phyloP scores from a whole-genome alignment of 2,797 vertebrate genomes.

The Meda fulgida region DNA sequence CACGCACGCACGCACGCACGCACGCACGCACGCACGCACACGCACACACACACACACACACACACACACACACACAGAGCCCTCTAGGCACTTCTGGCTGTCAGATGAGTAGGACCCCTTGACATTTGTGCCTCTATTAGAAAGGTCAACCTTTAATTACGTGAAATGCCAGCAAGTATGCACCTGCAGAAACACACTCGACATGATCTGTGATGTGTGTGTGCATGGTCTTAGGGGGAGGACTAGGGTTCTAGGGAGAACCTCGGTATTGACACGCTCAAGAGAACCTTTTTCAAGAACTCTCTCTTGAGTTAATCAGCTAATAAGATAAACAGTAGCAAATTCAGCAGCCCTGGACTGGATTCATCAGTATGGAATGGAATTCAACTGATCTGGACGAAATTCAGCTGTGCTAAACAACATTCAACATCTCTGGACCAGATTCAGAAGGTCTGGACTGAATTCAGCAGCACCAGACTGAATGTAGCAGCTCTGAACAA shows the following conservation, averaged over 20 bases:
- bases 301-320: background rate
- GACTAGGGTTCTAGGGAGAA: background rate
- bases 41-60: constrained; percentile 50
- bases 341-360: background rate
- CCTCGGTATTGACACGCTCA: background rate
- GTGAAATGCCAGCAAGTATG: constrained; percentile 79
- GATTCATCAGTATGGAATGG: background rate
- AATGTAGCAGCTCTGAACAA: constrained; percentile 8
- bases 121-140: constrained; percentile 81
- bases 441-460: constrained; percentile 6
- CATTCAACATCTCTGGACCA: constrained; percentile 4
- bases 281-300: background rate
- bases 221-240: background rate
- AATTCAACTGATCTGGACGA: background rate
- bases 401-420: background rate
- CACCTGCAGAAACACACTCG: constrained; percentile 70
- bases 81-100: constrained; percentile 72
- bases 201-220: constrained; percentile 39
- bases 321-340: background rate
- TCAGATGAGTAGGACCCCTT: constrained; percentile 71
- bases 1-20: background rate
- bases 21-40: background rate
- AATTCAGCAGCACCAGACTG: background rate
- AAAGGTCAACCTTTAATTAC: constrained; percentile 84
- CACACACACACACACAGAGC: constrained; percentile 7